Evolutionary conservation across 2,888 invertebrate species (phyloP).

Genomic region (Rapana venosa): DNA sequence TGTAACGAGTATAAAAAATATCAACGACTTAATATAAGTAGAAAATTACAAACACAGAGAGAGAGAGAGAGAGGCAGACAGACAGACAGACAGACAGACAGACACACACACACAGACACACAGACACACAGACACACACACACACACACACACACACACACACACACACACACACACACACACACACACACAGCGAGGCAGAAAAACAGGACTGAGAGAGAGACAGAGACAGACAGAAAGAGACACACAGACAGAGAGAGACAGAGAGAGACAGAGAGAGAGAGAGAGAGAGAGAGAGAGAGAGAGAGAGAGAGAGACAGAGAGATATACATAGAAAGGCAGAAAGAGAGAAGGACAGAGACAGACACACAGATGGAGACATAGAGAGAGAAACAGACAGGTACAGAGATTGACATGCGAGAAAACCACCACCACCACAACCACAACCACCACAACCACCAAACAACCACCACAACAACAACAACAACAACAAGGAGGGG

Average conservation of each 20-base stretch:
- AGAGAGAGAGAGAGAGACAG: conserved; percentile 20
- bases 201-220: neutral
- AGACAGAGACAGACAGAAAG: neutral
- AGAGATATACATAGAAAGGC: neutral
- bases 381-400: neutral
- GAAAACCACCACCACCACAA: too few species aligned
- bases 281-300: neutral
- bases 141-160: neutral
- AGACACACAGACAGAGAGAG: neutral
- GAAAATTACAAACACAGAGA: neutral
- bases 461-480: too few species aligned
- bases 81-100: neutral
- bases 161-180: neutral
- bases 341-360: conserved; percentile 24
- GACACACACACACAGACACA: neutral
- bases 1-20: too few species aligned
- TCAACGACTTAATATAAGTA: too few species aligned
- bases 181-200: neutral
- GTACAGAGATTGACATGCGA: neutral
- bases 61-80: neutral
- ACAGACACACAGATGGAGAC: neutral
- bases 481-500: too few species aligned
- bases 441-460: too few species aligned
- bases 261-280: neutral
- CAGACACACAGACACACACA: neutral